Evolutionary conservation across 1,140 invertebrate species (phyloP).

Genomic region (Papilio machaon): DNA sequence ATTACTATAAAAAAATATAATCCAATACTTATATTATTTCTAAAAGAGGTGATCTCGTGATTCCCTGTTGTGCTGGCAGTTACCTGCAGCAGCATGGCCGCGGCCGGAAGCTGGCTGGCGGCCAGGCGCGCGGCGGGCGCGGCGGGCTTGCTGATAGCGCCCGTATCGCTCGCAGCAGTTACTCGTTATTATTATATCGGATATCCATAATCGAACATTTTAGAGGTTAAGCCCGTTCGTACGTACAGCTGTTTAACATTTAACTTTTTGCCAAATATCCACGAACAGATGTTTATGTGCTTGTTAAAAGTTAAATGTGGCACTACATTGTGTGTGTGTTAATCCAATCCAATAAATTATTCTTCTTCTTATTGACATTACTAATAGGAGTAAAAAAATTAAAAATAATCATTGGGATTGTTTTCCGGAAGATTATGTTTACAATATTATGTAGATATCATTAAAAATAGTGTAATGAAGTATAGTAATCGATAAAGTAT

Average conservation of each 20-base stretch:
- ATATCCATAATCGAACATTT: constrained; percentile 30
- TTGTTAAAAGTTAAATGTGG: neutral
- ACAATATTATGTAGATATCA: neutral
- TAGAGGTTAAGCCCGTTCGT: constrained; percentile 21
- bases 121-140: constrained; percentile 19
- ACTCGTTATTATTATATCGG: constrained; percentile 31
- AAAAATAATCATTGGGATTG: neutral
- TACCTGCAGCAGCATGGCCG: constrained; percentile 22
- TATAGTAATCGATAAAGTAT: too few species aligned
- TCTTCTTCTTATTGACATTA: too few species aligned
- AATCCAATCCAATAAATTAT: too few species aligned
- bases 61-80: neutral
- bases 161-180: constrained; percentile 2
- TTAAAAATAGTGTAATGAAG: too few species aligned
- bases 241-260: constrained; percentile 31
- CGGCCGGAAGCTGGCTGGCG: constrained; percentile 14
- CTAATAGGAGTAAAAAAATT: neutral
- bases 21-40: neutral
- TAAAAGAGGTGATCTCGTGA: neutral
- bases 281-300: neutral
- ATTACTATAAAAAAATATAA: neutral
- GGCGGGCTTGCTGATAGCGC: neutral
- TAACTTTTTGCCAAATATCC: constrained; percentile 24
- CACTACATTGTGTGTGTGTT: too few species aligned
- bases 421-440: neutral